Percentiles rank a stretch among this genome's conserved stretches.
Conservation (phyloP, 2,888 invertebrate genomes). For the Hedya salicella region DNA sequence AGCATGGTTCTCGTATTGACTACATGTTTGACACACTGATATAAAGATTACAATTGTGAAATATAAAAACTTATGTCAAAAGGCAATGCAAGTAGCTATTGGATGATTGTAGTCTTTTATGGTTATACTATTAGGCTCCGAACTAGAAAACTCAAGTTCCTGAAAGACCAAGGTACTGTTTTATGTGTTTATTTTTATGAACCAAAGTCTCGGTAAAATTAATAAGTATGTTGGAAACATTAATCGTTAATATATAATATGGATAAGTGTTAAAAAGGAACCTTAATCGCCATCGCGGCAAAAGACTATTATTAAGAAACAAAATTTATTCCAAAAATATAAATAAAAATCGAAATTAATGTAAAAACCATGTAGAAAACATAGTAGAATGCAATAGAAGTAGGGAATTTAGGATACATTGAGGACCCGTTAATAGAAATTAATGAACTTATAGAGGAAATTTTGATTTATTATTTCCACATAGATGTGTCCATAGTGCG, state of each 20-base stretch:
- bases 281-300: constrained; percentile 80
- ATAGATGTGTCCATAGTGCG: constrained; percentile 83
- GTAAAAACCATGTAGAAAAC: constrained; percentile 83
- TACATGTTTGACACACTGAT: too few relatives aligned
- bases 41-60: too few relatives aligned
- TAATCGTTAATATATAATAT: background rate
- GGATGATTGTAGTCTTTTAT: too few relatives aligned
- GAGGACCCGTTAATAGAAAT: constrained; percentile 82
- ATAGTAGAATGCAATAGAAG: constrained; percentile 76
- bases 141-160: too few relatives aligned
- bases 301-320: constrained; percentile 76
- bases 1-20: too few relatives aligned
- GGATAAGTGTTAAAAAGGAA: constrained; percentile 65
- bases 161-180: too few relatives aligned
- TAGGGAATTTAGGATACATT: constrained; percentile 75
- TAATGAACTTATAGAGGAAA: constrained; percentile 79
- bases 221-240: background rate
- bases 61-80: too few relatives aligned
- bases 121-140: too few relatives aligned
- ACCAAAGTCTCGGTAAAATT: background rate
- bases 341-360: constrained; percentile 81
- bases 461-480: constrained; percentile 85
- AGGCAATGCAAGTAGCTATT: too few relatives aligned
- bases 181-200: background rate
- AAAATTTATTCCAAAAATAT: constrained; percentile 84